Evolutionary conservation across 1,140 invertebrate species (phyloP), one percentile per base, ranked within the genome.

Genomic region (Zeugodacus cucurbitae): DNA sequence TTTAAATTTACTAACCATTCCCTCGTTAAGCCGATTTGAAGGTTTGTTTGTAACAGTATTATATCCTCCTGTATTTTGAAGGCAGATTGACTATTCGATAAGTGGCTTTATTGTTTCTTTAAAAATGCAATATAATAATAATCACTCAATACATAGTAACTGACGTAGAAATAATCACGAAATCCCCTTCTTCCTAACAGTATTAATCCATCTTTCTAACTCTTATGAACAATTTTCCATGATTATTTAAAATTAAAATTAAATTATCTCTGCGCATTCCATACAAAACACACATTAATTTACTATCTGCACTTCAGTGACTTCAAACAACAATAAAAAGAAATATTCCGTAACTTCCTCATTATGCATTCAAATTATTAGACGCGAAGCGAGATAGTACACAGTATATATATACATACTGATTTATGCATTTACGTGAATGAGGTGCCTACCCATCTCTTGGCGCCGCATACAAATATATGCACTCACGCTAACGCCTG

Each of bases 331-430:
- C 5, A 48, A 82, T 26, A 10, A 70, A 82, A 82, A n/a, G 17
- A n/a, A 82, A 82, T 82, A 48, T 29, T 20, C 10, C 3, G 41
- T 17, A 82, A 82, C 37, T 82, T 82, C 44, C 44, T 82, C 41
- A 82, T 82, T 82, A 82, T 82, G 44, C 74, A 82, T 82, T 22
- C 74, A 48, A 82, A 82, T 82, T 41, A 44, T 14, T n/a, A 29
- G n/a, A 8, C n/a, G n/a, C 17, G 34, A 29, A 32, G 62, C 17
- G 34, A 14, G 26, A 17, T 2, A 37, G 11, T 41, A 7, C 22
- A 32, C 64, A 3, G 20, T 62, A 62, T 62, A 67, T 41, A 74
- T 14, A 37, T 3, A 59, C 58, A n/a, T 22, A 74, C 20, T 20
- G 20, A 74, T 74, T 32, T 41, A 74, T 22, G 67, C 32, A 74